Base-by-base conservation (phyloP, 2,797 vertebrate genomes). In the Perodicticus potto region DNA sequence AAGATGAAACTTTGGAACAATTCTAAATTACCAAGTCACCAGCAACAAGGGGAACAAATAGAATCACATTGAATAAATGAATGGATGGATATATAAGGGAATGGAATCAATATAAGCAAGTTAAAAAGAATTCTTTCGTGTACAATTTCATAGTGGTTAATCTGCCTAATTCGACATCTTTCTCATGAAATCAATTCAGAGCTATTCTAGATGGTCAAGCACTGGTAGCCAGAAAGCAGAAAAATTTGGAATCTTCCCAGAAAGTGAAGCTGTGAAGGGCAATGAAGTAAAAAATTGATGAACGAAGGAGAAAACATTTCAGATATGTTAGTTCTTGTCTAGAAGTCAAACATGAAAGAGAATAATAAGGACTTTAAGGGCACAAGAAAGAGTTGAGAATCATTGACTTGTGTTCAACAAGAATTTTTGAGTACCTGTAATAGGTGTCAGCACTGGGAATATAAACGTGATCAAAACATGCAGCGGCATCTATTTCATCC, bases 221-320 rank as follows among this genome's bases (percentile, higher is more conserved):
- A 34, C 37, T 92, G n/a, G 16, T 81, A 86, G 4, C 34, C 40
- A 32, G 17, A 63, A 72, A 83, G 34, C 32, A 87, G n/a, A 59
- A 22, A 74, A 85, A 16, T 67, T 77, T 95, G 61, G 29, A 65
- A n/a, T 37, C 77, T 69, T 95, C 0, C 29, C 70, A 89, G 63
- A 88, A 97, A 91, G 0, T 89, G 20, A 87, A 92, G 0, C 3
- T 83, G 23, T 73, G 29, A 96, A 83, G 23, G 45, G 7, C 84
- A 86, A 13, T 81, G 85, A 63, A 84, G n/a, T 40, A 34, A 34
- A 91, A 82, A 70, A 61, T 27, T 70, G 91, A 13, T 73, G 94
- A 93, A 88, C 57, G 7, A 45, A 23, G 11, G 14, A 80, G 82
- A 82, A 93, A 93, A 57, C 12, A 20, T 74, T 45, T 90, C 37